A percentile compares a stretch with the other conserved stretches of the same genome.
Evolutionary conservation across 1,140 invertebrate genomes (phyloP).

Genomic region (Steinernema feltiae): DNA sequence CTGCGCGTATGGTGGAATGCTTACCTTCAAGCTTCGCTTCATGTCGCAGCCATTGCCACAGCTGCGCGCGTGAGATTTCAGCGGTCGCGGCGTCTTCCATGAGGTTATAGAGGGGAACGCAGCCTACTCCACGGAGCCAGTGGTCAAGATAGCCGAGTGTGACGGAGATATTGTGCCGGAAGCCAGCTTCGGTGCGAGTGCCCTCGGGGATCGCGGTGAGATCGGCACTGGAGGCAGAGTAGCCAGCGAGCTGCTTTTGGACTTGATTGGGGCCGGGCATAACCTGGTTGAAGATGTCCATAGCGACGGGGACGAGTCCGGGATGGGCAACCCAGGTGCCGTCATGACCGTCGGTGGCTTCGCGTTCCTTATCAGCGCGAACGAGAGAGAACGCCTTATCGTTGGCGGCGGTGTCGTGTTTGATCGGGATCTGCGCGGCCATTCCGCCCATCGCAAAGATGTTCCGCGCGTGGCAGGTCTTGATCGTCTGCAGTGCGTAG

Average conservation of each 20-base stretch:
- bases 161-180: slow-evolving; percentile 67
- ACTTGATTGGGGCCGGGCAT: slow-evolving; percentile 52
- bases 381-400: slow-evolving; percentile 49
- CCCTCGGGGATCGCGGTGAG: slow-evolving; percentile 65
- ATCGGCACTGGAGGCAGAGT: slow-evolving; percentile 55
- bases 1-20: no score
- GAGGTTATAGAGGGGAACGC: slow-evolving; percentile 66
- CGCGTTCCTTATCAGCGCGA: slow-evolving; percentile 57
- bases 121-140: slow-evolving; percentile 68
- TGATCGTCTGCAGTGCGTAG: slow-evolving; percentile 66
- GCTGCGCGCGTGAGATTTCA: slow-evolving; percentile 69
- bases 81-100: slow-evolving; percentile 72
- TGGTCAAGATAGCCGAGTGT: slow-evolving; percentile 64
- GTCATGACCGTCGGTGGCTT: slow-evolving; percentile 62
- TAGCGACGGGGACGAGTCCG: slow-evolving; percentile 62
- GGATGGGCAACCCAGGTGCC: slow-evolving; percentile 70
- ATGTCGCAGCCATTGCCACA: slow-evolving; percentile 72
- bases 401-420: slow-evolving; percentile 50
- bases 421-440: slow-evolving; percentile 64
- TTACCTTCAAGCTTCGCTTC: slow-evolving; percentile 59
- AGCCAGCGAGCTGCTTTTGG: slow-evolving; percentile 42
- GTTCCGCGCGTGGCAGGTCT: slow-evolving; percentile 65
- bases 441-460: slow-evolving; percentile 69
- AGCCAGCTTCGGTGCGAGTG: slow-evolving; percentile 64
- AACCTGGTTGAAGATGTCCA: slow-evolving; percentile 63